Percentiles rank a stretch among this genome's conserved stretches.
Evolutionary conservation across 1,140 invertebrate species (phyloP).

Genomic region (Holotrichia oblita): DNA sequence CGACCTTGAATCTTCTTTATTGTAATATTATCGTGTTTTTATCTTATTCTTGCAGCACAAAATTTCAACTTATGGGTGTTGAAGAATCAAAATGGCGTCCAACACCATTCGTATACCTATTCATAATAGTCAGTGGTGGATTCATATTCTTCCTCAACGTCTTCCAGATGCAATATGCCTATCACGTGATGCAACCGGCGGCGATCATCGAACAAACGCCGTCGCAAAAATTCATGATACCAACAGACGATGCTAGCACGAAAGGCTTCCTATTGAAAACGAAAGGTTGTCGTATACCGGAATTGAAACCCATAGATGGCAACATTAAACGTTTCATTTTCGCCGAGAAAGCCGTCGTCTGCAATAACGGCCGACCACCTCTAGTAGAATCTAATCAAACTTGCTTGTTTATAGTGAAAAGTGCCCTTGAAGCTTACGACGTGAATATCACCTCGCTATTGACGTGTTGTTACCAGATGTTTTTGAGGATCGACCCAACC

Average conservation of each 20-base stretch:
- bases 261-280: constrained; percentile 72
- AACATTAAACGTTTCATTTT: constrained; percentile 64
- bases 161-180: not conserved
- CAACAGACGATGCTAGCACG: not conserved
- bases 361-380: constrained; percentile 63
- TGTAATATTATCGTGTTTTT: too few relatives aligned
- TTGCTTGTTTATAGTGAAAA: constrained; percentile 66
- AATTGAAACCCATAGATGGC: constrained; percentile 75
- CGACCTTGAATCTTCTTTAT: too few relatives aligned
- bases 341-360: constrained; percentile 60
- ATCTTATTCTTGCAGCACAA: not conserved
- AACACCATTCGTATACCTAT: not conserved
- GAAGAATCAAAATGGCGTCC: constrained; percentile 20
- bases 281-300: constrained; percentile 81
- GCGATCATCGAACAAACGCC: not conserved
- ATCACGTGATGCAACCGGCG: not conserved
- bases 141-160: constrained; percentile 16
- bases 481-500: constrained; percentile 65
- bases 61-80: constrained; percentile 3
- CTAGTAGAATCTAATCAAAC: constrained; percentile 71
- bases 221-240: not conserved
- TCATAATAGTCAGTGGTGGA: not conserved
- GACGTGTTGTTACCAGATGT: constrained; percentile 71
- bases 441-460: constrained; percentile 61
- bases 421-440: constrained; percentile 63